Base-by-base conservation (phyloP, 2,797 vertebrate genomes). In the Danionella dracula region DNA sequence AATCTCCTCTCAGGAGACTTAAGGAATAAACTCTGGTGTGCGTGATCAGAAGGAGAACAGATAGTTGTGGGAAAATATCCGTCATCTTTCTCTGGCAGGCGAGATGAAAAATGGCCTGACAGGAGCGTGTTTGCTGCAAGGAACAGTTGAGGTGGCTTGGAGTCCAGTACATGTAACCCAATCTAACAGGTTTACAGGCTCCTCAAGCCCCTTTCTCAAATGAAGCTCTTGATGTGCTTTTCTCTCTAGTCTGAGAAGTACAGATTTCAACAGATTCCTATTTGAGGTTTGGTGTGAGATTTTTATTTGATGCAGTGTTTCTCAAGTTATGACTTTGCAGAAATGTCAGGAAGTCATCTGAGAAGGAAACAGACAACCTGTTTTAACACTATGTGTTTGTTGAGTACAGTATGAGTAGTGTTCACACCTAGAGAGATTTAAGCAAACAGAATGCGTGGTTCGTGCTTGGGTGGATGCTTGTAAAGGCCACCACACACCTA, bases 51-150 rank as follows among this genome's bases (percentile, higher is more conserved):
- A 29, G 15, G 19, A 6, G 11, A 21, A 16, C 29, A 66, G 55
- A 54, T 81, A 80, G 69, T 83, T 82, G 83, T 85, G 78, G 79
- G 79, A 82, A 84, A 70, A 74, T 70, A 27, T 51, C 40, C 20
- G 51, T 34, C 1, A 45, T 44, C 54, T 49, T 57, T 68, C 56
- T 69, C 65, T 73, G 70, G 62, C 70, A 73, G 54, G 35, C 21
- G 17, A 51, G 29, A 69, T 59, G 70, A 72, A 73, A 73, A 65
- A 62, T 56, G 59, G 71, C 21, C 71, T 76, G 64, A 48, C 71
- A 70, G 29, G 38, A 54, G 59, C 32, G 37, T 69, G 51, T 75
- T 73, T 56, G 23, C 27, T 17, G 60, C 31, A 46, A 23, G 21
- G 46, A 27, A 20, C n/a, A 8, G 35, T 40, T 49, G 31, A 21